phyloP scores from a whole-genome alignment of 2,888 invertebrate species.

The Cartodere bifasciata region DNA sequence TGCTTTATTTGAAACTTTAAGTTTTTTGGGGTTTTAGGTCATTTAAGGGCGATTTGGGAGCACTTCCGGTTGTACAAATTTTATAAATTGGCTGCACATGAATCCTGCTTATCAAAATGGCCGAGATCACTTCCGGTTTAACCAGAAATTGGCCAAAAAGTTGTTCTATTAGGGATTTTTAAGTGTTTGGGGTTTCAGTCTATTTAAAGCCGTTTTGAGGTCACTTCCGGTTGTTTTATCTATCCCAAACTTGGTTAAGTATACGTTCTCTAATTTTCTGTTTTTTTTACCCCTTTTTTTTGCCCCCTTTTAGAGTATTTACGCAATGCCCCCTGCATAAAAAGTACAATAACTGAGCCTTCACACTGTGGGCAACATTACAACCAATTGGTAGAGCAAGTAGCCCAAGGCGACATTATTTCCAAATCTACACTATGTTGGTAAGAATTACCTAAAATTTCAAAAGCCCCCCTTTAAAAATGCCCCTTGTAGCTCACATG shows the following conservation, averaged over 20 bases:
- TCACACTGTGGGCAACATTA: conserved; percentile 44
- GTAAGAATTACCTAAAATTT: conserved; percentile 35
- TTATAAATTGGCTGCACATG: conserved; percentile 49
- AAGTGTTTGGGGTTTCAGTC: neutral
- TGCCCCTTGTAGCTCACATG: conserved; percentile 43
- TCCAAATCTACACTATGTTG: conserved; percentile 44
- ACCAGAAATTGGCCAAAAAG: too few relatives aligned
- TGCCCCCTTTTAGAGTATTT: conserved; percentile 39
- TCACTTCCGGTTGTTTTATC: neutral
- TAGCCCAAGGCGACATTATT: conserved; percentile 39
- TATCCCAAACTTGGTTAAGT: too few relatives aligned
- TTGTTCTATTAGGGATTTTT: too few relatives aligned
- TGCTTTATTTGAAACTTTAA: too few relatives aligned
- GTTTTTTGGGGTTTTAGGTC: too few relatives aligned
- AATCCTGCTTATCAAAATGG: conserved; percentile 44
- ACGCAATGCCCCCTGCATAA: conserved; percentile 46
- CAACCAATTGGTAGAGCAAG: conserved; percentile 42
- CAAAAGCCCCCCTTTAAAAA: too few relatives aligned
- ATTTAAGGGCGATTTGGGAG: too few relatives aligned
- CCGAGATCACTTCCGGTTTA: conserved; percentile 21
- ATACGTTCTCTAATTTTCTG: neutral
- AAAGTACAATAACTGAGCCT: conserved; percentile 42
- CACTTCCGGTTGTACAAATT: too few relatives aligned
- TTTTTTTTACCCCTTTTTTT: neutral
- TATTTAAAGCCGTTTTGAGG: neutral